Base-by-base conservation (phyloP, 2,797 vertebrate genomes). In the Eulemur mongoz region DNA sequence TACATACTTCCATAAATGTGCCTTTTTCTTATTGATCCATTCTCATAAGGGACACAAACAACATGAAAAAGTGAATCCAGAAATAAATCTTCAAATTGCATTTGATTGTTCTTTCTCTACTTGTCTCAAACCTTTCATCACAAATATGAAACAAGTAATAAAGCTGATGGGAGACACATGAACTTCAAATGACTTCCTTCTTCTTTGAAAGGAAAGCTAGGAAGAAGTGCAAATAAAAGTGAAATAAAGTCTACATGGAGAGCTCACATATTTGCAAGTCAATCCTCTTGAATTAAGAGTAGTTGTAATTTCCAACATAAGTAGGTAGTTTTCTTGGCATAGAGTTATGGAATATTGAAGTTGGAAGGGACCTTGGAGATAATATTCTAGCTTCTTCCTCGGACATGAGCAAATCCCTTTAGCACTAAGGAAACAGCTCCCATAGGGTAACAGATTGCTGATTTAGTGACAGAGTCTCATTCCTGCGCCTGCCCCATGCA, bases 91-190 rank as follows among this genome's bases (percentile, higher is more conserved):
- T 70, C 22, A 84, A 70, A 54, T 45, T 86, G 32, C 7, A 75
- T 87, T 30, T 59, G 17, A 61, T 4, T 61, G 23, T 43, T 65
- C 4, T 50, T 79, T 63, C 70, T 61, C 22, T 81, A 45, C 32
- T 80, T 20, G 57, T 83, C 45, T 65, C 3, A 75, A 80, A 72
- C 54, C 30, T 69, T 91, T 69, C 50, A 45, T 70, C 70, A 76
- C 63, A 92, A 94, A 73, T 84, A 90, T 88, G n/a, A 61, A 95
- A 87, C 23, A 82, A 59, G 6, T 78, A 48, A 87, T 75, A 69
- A 83, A 93, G 63, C 7, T 35, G 35, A 78, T 50, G 22, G 76
- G 65, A 89, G 52, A 63, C 4, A 40, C 2, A 65, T 69, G 50
- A 85, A 63, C 79, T 13, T 23, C 75, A n/a, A 80, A 88, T 75